Conservation (phyloP, 2,888 invertebrate species). For the Rhingia campestris region DNA sequence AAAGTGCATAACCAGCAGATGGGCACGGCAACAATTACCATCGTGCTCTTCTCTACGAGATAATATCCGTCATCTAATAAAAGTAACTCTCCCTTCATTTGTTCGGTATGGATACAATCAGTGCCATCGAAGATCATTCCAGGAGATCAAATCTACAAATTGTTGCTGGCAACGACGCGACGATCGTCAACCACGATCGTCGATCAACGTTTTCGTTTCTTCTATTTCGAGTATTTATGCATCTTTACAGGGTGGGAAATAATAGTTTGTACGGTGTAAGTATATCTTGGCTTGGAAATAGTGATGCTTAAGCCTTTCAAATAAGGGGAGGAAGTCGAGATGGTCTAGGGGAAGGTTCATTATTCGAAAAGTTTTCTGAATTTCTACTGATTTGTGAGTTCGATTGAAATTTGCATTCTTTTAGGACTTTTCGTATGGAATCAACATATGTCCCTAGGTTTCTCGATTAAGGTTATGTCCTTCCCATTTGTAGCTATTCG, state of each 20-base stretch:
- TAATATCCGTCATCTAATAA: slow-evolving; percentile 54
- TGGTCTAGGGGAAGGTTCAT: too few relatives aligned
- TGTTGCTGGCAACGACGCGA: slow-evolving; percentile 29
- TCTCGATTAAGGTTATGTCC: too few relatives aligned
- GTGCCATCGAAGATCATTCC: slow-evolving; percentile 60
- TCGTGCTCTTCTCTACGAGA: slow-evolving; percentile 54
- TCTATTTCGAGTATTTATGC: background rate
- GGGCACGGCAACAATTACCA: slow-evolving; percentile 69
- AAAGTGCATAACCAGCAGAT: slow-evolving; percentile 38
- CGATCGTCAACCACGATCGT: slow-evolving; percentile 55
- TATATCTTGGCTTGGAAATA: too few relatives aligned
- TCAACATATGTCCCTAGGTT: too few relatives aligned
- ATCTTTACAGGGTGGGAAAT: slow-evolving; percentile 14
- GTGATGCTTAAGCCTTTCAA: too few relatives aligned
- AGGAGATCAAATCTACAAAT: slow-evolving; percentile 54
- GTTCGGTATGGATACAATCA: slow-evolving; percentile 23
- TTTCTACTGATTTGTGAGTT: too few relatives aligned
- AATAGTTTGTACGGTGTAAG: background rate
- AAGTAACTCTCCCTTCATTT: slow-evolving; percentile 40
- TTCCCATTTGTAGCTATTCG: too few relatives aligned
- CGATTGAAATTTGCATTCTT: too few relatives aligned
- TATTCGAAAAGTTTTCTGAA: too few relatives aligned
- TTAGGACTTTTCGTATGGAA: too few relatives aligned
- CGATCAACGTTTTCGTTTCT: background rate
- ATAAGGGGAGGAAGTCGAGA: too few relatives aligned